Evolutionary conservation across 2,888 invertebrate species (phyloP), one percentile per base, ranked within the genome.

Genomic region (Drosophila parthenogenetica): DNA sequence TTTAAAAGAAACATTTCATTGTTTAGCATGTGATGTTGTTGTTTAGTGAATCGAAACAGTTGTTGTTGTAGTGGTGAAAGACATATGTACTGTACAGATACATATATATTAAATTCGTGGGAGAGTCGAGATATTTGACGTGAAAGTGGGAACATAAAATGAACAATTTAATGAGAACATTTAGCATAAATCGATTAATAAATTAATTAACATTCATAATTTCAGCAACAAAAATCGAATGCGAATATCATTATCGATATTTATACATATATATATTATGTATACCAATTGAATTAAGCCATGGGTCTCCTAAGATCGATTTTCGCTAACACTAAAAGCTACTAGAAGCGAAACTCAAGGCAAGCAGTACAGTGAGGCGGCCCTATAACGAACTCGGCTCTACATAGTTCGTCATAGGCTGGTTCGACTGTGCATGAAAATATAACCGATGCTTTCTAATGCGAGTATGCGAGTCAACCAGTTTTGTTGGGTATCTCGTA

Each of bases 71-170:
- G 42, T 59, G 59, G 79, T 81, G 79, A 73, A 77, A 51, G 60
- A 22, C 32, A 13, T 5, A 10, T 37, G 16, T 48, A 46, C 19
- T 22, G 17, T 19, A 49, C 35, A 29, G 29, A 29, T 13, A 19
- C 37, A n/a, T 13, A 11, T 53, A 40, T 59, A 48, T 74, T 73
- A 17, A 42, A 54, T 58, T 79, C 60, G 53, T 74, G 43, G 53
- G 51, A 14, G 43, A 55, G 16, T 65, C 25, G 60, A 57, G 35
- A 49, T 16, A 17, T 32, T 65, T 71, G 51, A 55, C 67, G 64
- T 76, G 68, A 69, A 68, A 73, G 49, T 66, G 80, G 78, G 55
- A 73, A 78, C 64, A 80, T 49, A 77, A 82, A 82, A 71, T 73
- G 60, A 77, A 77, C 25, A 37, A 76, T 58, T 37, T 16, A 43